Evolutionary conservation across 2,113 vertebrate genomes (phyloP).

Genomic region (Lagopus muta): DNA sequence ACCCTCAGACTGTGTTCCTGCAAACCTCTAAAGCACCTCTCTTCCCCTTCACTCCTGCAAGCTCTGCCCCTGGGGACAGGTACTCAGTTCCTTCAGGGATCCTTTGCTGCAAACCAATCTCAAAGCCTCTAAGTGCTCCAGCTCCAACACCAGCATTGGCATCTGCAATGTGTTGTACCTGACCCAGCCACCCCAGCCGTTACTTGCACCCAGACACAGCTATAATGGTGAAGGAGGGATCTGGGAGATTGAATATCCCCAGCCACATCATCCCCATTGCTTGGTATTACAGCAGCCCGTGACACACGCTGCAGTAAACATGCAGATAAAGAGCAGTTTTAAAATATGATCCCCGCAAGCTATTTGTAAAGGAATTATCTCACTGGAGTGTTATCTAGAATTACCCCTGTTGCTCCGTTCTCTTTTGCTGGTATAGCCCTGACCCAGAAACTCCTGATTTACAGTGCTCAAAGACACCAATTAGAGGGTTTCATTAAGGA

Average conservation of each 20-base stretch:
- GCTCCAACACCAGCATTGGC: neutral
- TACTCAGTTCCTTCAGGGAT: too few relatives aligned
- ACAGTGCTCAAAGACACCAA: neutral
- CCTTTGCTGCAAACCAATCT: accelerated
- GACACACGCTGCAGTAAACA: constrained; percentile 48
- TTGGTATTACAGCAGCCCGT: constrained; percentile 48
- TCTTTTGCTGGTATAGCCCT: constrained; percentile 37
- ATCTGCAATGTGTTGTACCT: constrained; percentile 49
- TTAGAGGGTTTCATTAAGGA: neutral
- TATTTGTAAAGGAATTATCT: constrained; percentile 13
- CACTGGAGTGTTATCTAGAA: neutral
- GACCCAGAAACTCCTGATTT: constrained; percentile 1
- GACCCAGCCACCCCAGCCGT: constrained; percentile 46
- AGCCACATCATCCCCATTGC: constrained; percentile 56
- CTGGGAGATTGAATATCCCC: constrained; percentile 39
- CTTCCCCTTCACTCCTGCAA: neutral
- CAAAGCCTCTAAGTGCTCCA: neutral
- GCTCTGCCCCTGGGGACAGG: neutral
- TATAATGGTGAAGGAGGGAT: constrained; percentile 14
- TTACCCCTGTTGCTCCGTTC: neutral
- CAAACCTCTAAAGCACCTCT: neutral
- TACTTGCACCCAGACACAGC: constrained; percentile 50
- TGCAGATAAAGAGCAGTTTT: neutral
- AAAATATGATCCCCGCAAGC: neutral
- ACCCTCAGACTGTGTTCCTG: neutral